These are phyloP conservation scores for Patella ulyssiponensis DNA, from an alignment of 2,888 invertebrate species.

Conservation along the genomic window DNA sequence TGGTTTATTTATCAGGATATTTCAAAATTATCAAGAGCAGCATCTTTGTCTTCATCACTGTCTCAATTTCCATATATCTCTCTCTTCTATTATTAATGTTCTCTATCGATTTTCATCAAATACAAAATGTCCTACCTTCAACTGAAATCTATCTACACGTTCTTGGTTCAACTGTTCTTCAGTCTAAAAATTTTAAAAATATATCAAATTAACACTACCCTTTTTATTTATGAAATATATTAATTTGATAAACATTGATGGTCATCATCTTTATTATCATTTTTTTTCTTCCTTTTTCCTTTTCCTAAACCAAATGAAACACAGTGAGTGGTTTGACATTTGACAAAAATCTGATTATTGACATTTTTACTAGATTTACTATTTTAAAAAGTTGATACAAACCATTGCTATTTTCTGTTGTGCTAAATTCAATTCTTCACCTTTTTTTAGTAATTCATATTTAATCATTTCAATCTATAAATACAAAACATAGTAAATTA, in stretches of 20 bases:
- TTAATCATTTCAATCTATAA: conserved; percentile 6
- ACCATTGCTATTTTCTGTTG: neutral
- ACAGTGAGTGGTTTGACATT: too few relatives aligned
- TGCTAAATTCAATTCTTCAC: conserved; percentile 5
- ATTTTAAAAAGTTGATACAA: neutral
- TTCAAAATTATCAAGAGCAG: too few relatives aligned
- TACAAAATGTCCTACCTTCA: neutral
- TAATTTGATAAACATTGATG: neutral
- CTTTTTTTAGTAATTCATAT: neutral
- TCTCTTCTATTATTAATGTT: too few relatives aligned
- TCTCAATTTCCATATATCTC: too few relatives aligned
- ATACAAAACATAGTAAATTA: neutral
- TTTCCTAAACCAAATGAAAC: too few relatives aligned
- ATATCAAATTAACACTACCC: neutral
- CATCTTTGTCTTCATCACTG: too few relatives aligned
- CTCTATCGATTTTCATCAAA: too few relatives aligned
- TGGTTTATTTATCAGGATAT: too few relatives aligned
- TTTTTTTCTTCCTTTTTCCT: too few relatives aligned
- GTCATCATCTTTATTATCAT: too few relatives aligned
- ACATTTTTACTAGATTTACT: too few relatives aligned
- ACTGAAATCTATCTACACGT: conserved; percentile 3
- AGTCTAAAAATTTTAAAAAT: neutral
- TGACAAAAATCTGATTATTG: too few relatives aligned
- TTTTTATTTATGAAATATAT: neutral
- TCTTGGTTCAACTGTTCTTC: neutral